Percentiles rank a stretch among this genome's conserved stretches.
These are phyloP conservation scores for Corvus hawaiiensis DNA, from an alignment of 2,113 vertebrate species.

Conservation along the genomic window DNA sequence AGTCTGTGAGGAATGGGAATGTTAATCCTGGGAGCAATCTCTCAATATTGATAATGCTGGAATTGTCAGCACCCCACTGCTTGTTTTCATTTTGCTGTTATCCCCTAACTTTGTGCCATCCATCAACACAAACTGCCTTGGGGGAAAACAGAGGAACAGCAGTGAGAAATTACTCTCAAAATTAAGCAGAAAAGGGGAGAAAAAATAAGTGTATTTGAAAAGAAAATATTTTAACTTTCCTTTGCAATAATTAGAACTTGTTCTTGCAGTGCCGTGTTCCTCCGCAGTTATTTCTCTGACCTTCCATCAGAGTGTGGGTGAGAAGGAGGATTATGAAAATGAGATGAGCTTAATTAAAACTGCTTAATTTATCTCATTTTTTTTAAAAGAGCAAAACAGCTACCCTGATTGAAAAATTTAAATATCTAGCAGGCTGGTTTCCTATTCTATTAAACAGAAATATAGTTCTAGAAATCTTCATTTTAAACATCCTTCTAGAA, in stretches of 20 bases:
- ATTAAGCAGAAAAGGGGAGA: background rate
- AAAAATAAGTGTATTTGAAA: background rate
- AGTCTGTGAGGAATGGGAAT: background rate
- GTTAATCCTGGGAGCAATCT: background rate
- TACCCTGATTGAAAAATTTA: background rate
- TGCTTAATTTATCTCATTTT: background rate
- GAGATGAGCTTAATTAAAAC: slow-evolving; percentile 43
- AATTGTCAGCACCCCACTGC: background rate
- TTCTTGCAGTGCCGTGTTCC: background rate
- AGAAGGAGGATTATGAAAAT: slow-evolving; percentile 39
- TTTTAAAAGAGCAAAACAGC: background rate
- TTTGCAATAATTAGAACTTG: background rate
- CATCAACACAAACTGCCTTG: background rate
- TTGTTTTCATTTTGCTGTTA: background rate
- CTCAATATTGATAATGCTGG: background rate
- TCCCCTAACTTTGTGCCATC: background rate
- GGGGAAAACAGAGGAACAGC: background rate
- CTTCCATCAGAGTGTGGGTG: slow-evolving; percentile 8
- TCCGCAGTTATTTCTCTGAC: background rate
- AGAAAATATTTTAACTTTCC: background rate
- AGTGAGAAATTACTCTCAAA: background rate
- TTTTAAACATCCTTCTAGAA: background rate
- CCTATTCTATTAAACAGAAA: background rate
- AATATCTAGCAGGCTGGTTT: background rate
- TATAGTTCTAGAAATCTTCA: background rate